Evolutionary conservation across 64 coral and sea anemone species (phyloP).

Genomic region (Porites australiensis): DNA sequence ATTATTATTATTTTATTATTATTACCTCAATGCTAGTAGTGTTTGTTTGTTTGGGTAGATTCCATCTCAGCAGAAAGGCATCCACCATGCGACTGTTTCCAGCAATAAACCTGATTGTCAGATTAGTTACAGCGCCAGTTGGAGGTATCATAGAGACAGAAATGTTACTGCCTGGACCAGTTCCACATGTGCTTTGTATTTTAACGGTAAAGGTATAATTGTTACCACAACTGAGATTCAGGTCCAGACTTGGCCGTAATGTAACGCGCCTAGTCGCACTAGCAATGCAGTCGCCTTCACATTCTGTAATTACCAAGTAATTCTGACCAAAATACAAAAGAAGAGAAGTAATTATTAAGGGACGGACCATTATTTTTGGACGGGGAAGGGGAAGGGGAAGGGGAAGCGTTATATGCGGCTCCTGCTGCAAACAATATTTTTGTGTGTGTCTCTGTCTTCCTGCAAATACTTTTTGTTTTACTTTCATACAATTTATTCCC

Average conservation of each 20-base stretch:
- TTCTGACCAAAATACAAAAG: background rate
- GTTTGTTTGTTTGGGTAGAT: background rate
- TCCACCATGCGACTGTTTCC: background rate
- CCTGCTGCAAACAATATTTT: too few relatives aligned
- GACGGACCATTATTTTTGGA: too few relatives aligned
- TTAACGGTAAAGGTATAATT: background rate
- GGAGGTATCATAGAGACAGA: background rate
- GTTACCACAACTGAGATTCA: background rate
- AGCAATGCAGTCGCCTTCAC: background rate
- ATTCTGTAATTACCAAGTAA: background rate
- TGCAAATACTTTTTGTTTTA: too few relatives aligned
- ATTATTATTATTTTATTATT: too few relatives aligned
- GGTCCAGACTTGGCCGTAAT: background rate
- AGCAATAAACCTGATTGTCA: background rate
- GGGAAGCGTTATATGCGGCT: too few relatives aligned
- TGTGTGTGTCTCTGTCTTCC: too few relatives aligned
- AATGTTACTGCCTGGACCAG: background rate
- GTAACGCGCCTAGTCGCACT: background rate
- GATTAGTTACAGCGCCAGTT: background rate
- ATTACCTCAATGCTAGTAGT: background rate
- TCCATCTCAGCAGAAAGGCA: background rate
- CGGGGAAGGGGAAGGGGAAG: too few relatives aligned
- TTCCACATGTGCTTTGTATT: background rate
- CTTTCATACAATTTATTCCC: too few relatives aligned
- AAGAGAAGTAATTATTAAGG: background rate